Conservation (phyloP, 2,888 invertebrate genomes). For the Apocheima hispidaria region DNA sequence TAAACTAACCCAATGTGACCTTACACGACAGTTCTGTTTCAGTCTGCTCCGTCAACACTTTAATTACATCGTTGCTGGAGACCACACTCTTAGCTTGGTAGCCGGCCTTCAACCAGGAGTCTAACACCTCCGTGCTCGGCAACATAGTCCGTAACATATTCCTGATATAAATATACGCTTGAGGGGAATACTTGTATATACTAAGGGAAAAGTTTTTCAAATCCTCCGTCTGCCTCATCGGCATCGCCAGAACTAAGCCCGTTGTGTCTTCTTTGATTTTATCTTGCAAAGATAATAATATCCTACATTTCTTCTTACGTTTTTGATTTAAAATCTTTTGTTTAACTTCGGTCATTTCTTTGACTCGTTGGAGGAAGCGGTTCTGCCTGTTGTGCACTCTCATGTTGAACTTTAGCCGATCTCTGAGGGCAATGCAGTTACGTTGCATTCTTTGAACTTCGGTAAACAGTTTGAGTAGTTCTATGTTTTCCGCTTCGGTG, state of each 20-base stretch:
- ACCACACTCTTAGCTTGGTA: constrained; percentile 71
- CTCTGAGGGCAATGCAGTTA: constrained; percentile 67
- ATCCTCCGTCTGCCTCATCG: constrained; percentile 77
- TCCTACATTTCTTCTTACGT: constrained; percentile 76
- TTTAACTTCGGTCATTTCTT: constrained; percentile 73
- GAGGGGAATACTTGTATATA: constrained; percentile 80
- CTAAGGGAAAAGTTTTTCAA: constrained; percentile 79
- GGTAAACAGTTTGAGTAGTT: constrained; percentile 72
- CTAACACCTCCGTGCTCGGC: constrained; percentile 76
- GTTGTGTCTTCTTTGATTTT: constrained; percentile 78
- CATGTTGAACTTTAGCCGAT: constrained; percentile 73
- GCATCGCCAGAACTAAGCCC: constrained; percentile 79
- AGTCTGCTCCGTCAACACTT: constrained; percentile 74
- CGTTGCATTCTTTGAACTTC: constrained; percentile 78
- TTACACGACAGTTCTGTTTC: constrained; percentile 76
- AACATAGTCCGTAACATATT: constrained; percentile 77
- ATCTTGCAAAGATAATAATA: constrained; percentile 74
- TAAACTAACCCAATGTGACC: constrained; percentile 66
- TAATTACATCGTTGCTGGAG: constrained; percentile 66
- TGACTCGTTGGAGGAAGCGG: constrained; percentile 64
- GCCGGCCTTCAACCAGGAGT: constrained; percentile 73
- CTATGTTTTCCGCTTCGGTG: constrained; percentile 51
- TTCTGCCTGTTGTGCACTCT: constrained; percentile 71
- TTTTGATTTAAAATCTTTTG: constrained; percentile 71
- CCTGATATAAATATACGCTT: constrained; percentile 78